Evolutionary conservation across 2,113 vertebrate species (phyloP), one percentile per base, ranked within the genome.

Genomic region (Apus apus): DNA sequence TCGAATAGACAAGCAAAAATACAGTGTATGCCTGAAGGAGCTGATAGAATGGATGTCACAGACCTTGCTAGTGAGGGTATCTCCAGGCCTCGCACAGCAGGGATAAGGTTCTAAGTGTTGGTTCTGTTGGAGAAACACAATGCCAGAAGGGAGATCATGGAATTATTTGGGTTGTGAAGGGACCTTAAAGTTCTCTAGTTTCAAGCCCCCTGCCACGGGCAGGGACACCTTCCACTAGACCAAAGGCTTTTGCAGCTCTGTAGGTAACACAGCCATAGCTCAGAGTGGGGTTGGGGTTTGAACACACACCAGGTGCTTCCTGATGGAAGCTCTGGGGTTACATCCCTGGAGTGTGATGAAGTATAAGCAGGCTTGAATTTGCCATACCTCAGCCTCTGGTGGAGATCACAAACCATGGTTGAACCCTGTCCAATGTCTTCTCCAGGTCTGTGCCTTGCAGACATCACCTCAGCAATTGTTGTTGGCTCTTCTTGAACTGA

Each of bases 381-480:
- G 66, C 65, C n/a, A 34, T 53, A 48, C n/a, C 82, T 82, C 30
- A 30, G 60, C 73, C 86, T 89, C 74, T 43, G 8, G n/a, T 51
- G 74, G 83, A 79, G 74, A 67, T 65, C 6, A 6, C 46, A 48
- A 38, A 45, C 16, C 32, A 53, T 0, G 2, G 80, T 70, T 1
- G 7, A 13, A 65, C 72, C 74, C 64, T 64, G 51, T 87, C 66
- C 73, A 43, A 22, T 43, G 29, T 46, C 81, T 76, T 85, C 53
- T 86, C 64, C 72, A 66, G 89, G 75, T 22, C 87, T 80, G 34
- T 65, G 68, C 68, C 88, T 93, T 6, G 32, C 87, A 97, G 92
- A 97, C 93, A 77, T 91, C 94, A 91, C 96, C 96, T 97, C 95
- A 97, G 89, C 74, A 68, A 94, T 95, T 88, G 72, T 65, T 80